Percentiles rank a stretch among this genome's conserved stretches.
Conservation (phyloP, 2,113 vertebrate genomes). For the Periophthalmodon schlosseri region DNA sequence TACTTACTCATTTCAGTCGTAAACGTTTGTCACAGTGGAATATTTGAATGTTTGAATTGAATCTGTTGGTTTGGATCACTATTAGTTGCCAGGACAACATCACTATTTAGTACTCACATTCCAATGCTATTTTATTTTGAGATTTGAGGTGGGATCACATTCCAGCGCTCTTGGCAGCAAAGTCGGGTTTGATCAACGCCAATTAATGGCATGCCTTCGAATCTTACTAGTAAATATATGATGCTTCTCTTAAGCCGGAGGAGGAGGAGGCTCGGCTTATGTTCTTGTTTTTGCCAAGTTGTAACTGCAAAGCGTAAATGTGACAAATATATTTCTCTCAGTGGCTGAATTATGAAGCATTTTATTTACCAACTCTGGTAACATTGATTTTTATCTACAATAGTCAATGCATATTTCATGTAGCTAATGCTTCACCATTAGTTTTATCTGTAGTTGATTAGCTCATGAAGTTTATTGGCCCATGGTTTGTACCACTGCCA, state of each 20-base stretch:
- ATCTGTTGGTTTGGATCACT: not conserved
- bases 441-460: not conserved
- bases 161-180: constrained; percentile 7
- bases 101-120: not conserved
- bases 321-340: not conserved
- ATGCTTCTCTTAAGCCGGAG: not conserved
- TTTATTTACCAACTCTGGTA: not conserved
- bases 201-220: not conserved
- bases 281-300: not conserved
- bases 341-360: not conserved
- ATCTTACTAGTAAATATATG: not conserved
- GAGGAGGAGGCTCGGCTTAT: not conserved
- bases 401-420: not conserved
- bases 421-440: not conserved
- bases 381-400: not conserved
- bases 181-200: constrained; percentile 2
- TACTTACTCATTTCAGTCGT: not conserved
- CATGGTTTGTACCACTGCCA: not conserved
- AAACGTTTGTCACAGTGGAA: not conserved
- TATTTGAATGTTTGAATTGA: not conserved
- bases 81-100: not conserved
- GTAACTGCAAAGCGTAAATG: not conserved
- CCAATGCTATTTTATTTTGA: constrained; percentile 3
- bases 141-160: not conserved
- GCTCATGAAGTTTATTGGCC: not conserved